These are phyloP conservation scores for Mesocricetus auratus DNA, from an alignment of 2,113 vertebrate species.

Conservation along the genomic window DNA sequence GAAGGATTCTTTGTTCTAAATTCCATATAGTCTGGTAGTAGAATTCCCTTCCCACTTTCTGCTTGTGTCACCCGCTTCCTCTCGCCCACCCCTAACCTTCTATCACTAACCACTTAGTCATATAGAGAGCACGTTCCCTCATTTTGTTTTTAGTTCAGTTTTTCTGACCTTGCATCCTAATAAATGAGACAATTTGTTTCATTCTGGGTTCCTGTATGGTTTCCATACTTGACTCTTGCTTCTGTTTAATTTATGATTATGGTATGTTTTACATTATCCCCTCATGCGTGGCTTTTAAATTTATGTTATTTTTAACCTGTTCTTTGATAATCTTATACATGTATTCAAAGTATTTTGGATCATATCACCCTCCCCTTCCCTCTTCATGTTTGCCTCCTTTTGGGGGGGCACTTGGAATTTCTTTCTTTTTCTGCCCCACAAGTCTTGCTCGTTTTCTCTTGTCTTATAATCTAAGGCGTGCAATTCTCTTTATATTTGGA, in stretches of 20 bases:
- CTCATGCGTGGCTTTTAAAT: background rate
- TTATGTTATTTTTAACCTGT: background rate
- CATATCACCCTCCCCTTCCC: background rate
- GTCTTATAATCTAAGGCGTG: background rate
- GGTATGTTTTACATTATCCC: background rate
- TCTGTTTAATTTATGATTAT: background rate
- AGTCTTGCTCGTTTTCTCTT: background rate
- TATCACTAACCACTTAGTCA: background rate
- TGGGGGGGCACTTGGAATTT: background rate
- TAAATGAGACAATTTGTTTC: background rate
- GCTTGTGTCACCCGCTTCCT: background rate
- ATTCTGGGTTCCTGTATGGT: background rate
- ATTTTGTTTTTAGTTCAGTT: background rate
- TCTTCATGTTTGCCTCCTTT: background rate
- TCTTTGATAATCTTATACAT: background rate
- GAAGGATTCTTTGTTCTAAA: background rate
- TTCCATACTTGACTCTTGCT: background rate
- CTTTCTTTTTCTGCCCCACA: background rate
- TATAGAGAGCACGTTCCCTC: background rate
- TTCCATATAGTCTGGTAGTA: background rate
- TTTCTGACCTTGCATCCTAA: background rate
- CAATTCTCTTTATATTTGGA: background rate
- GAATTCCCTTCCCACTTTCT: background rate
- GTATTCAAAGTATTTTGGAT: background rate
- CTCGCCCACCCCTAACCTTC: background rate